These are phyloP conservation scores for Globicephala melas DNA, from an alignment of 2,113 vertebrate species.

Conservation along the genomic window DNA sequence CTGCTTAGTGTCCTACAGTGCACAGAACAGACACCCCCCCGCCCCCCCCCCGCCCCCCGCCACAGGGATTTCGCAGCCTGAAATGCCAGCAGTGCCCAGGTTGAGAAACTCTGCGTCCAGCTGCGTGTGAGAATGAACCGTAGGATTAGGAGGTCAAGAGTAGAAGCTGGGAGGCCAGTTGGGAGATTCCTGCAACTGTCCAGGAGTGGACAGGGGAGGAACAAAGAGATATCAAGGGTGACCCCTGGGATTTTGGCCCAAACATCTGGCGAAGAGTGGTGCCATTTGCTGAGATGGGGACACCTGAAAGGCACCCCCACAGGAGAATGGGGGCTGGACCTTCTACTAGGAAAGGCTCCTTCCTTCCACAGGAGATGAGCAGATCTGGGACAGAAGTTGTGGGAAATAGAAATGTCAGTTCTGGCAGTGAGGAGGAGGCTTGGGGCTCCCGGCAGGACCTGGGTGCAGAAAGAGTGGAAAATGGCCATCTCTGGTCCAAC, in stretches of 20 bases:
- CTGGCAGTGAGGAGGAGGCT: background rate
- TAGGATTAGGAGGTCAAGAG: background rate
- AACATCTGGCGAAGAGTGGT: too few species aligned
- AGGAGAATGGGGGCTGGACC: background rate
- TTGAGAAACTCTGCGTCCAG: background rate
- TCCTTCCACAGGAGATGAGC: accelerated
- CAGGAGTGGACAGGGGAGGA: background rate
- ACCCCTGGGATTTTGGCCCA: background rate
- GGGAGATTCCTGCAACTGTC: background rate
- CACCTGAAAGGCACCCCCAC: background rate
- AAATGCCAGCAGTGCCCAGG: background rate
- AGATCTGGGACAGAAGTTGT: accelerated
- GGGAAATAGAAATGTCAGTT: background rate
- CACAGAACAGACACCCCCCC: too few species aligned
- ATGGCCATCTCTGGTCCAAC: too few species aligned
- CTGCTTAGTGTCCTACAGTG: accelerated
- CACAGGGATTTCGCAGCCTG: accelerated
- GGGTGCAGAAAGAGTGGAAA: background rate
- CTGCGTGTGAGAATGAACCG: accelerated
- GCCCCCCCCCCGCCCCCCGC: too few species aligned
- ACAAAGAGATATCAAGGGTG: too few species aligned
- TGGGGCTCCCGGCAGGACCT: background rate
- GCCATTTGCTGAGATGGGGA: background rate
- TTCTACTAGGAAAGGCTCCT: too few species aligned
- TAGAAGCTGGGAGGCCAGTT: background rate